These are phyloP conservation scores for Netelia melanura DNA, from an alignment of 2,888 invertebrate genomes.

Conservation along the genomic window DNA sequence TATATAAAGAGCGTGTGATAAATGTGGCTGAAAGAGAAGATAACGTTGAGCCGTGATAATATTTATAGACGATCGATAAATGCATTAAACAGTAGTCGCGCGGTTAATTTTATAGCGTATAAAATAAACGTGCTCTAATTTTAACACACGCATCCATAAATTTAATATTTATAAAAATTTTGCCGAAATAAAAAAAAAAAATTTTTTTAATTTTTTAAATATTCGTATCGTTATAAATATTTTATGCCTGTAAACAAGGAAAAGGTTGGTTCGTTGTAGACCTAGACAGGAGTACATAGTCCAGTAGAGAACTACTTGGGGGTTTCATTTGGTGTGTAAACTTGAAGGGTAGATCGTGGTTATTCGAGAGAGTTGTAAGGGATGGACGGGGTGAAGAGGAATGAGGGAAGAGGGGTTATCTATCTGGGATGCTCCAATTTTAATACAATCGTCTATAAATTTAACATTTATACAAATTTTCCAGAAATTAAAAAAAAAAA, in stretches of 20 bases:
- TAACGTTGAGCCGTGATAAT: constrained; percentile 18
- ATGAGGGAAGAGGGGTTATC: constrained; percentile 5
- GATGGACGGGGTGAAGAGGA: too few species aligned
- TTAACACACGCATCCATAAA: too few species aligned
- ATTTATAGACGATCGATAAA: constrained; percentile 4
- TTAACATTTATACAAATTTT: too few species aligned
- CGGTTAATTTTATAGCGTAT: background rate
- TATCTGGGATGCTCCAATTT: background rate
- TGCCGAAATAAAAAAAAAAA: background rate
- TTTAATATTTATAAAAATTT: background rate
- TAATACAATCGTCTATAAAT: too few species aligned
- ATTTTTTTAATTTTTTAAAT: background rate
- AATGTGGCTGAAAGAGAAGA: constrained; percentile 55
- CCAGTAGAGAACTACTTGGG: constrained; percentile 48
- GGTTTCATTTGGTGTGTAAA: constrained; percentile 58
- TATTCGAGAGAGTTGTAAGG: constrained; percentile 30
- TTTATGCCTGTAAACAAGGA: constrained; percentile 1
- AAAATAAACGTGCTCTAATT: background rate
- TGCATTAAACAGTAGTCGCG: background rate
- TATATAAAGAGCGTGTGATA: constrained; percentile 19
- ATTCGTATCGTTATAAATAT: background rate
- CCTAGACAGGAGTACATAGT: constrained; percentile 40
- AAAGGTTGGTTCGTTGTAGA: constrained; percentile 40
- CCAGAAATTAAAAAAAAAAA: too few species aligned
- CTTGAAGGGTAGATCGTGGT: constrained; percentile 61